Base-by-base conservation (phyloP, 2,797 vertebrate species). In the Selene dorsalis region DNA sequence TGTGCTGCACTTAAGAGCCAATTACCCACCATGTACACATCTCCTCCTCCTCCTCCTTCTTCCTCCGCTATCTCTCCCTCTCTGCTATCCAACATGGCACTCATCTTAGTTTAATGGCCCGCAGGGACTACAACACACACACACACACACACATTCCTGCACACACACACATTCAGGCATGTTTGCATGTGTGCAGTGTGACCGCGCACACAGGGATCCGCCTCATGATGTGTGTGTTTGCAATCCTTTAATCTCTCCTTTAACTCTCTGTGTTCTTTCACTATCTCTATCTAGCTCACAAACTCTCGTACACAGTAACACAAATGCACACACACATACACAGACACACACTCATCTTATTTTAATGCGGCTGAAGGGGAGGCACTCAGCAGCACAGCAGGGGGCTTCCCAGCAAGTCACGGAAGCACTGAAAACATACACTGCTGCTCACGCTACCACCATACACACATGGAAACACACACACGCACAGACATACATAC, bases 351-450 rank as follows among this genome's bases (percentile, higher is more conserved):
- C 91, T 93, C 91, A 94, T 95, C 90, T 93, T 93, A 94, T 94
- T 93, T 95, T 95, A 95, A 95, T 95, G 93, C 63, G 64, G 91
- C 85, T 87, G 93, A 94, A 93, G 91, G 92, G 89, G 84, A 93
- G 87, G 90, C 87, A 89, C 84, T 92, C 92, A 91, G 91, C 84
- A 80, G 79, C 94, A 84, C 95, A 95, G 94, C 93, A 93, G 93
- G 94, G 89, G 94, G 89, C 87, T 92, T 87, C 88, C 87, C 71
- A 73, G 88, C 84, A 91, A 95, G 94, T 95, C 94, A 95, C 94
- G 93, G 77, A 95, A 94, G 93, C 92, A 88, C 87, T 81, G 82
- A 92, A 89, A 88, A 90, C 90, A 90, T 89, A 91, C 86, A 91
- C 86, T 84, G 18, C 53, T 77, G 79, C 90, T 90, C 93, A 94